A percentile compares a stretch with the other conserved stretches of the same genome.
Conservation (phyloP, 2,113 vertebrate genomes). For the Sinocyclocheilus anophthalmus region DNA sequence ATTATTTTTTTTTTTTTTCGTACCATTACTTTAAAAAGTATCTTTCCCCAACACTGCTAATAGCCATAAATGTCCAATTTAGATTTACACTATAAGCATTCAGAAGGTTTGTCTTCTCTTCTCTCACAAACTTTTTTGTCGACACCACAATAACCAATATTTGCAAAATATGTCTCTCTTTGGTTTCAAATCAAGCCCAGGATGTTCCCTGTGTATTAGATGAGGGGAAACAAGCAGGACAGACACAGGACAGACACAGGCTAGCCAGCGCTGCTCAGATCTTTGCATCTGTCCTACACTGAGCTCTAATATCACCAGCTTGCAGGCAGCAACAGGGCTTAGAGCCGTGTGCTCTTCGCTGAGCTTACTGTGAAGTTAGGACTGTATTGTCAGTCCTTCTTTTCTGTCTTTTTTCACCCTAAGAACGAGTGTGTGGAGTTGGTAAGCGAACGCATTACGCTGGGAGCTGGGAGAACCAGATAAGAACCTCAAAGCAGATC, state of each 20-base stretch:
- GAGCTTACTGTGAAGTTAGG: conserved; percentile 77
- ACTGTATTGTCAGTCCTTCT: conserved; percentile 75
- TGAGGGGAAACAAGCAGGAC: conserved; percentile 1
- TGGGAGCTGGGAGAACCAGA: conserved; percentile 71
- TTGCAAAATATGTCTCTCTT: conserved; percentile 12
- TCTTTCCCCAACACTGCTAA: neutral
- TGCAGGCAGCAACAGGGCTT: conserved; percentile 75
- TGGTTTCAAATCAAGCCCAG: conserved; percentile 38
- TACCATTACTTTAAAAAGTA: too few species aligned
- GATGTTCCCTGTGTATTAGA: conserved; percentile 31
- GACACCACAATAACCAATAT: neutral
- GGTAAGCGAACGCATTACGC: conserved; percentile 69
- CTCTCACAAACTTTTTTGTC: too few species aligned
- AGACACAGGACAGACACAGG: conserved; percentile 19
- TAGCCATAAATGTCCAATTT: neutral
- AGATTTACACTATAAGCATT: too few species aligned
- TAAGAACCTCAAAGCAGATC: conserved; percentile 77
- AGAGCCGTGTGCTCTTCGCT: conserved; percentile 71
- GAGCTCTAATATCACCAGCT: conserved; percentile 78
- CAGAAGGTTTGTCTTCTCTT: neutral
- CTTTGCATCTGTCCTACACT: conserved; percentile 74
- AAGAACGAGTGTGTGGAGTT: conserved; percentile 67
- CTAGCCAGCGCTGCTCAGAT: conserved; percentile 55
- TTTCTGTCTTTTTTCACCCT: conserved; percentile 56
- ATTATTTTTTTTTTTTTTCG: too few species aligned